These are phyloP conservation scores for Harpagifer antarcticus DNA, from an alignment of 2,797 vertebrate species.

Conservation along the genomic window DNA sequence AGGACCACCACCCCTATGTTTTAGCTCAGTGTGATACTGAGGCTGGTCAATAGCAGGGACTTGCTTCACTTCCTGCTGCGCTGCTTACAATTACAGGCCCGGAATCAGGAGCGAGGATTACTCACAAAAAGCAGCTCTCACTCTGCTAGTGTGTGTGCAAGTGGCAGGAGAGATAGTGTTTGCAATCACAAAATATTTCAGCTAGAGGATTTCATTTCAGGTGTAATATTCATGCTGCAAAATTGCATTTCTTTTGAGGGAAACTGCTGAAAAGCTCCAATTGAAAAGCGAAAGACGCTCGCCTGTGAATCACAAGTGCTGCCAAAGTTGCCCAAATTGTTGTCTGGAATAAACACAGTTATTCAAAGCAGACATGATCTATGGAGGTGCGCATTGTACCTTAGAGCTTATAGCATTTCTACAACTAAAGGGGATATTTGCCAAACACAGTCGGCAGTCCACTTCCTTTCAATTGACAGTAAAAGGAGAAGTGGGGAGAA, in stretches of 20 bases:
- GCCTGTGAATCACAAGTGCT: constrained; percentile 52
- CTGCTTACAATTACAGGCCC: constrained; percentile 76
- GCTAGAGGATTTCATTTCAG: constrained; percentile 65
- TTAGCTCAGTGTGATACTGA: constrained; percentile 70
- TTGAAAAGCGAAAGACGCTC: constrained; percentile 42
- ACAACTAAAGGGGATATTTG: constrained; percentile 18
- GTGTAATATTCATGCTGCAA: constrained; percentile 68
- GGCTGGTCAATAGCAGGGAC: constrained; percentile 74
- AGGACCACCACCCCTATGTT: constrained; percentile 74
- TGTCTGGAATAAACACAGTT: constrained; percentile 54
- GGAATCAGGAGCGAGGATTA: constrained; percentile 69
- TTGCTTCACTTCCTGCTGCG: constrained; percentile 75
- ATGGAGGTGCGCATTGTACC: constrained; percentile 17
- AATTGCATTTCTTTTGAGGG: constrained; percentile 70
- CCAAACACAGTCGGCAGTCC: constrained; percentile 13
- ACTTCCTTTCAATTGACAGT: constrained; percentile 16
- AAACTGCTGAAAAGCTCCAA: constrained; percentile 50
- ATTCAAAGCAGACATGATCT: constrained; percentile 44
- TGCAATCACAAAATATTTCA: constrained; percentile 63
- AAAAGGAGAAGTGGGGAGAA: constrained; percentile 27
- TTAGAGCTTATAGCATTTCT: constrained; percentile 15
- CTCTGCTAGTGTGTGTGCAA: constrained; percentile 3
- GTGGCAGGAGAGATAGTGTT: constrained; percentile 37
- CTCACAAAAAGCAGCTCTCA: constrained; percentile 47
- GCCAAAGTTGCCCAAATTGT: constrained; percentile 52